Conservation (phyloP, 2,888 invertebrate genomes). For the Apodemia zela region DNA sequence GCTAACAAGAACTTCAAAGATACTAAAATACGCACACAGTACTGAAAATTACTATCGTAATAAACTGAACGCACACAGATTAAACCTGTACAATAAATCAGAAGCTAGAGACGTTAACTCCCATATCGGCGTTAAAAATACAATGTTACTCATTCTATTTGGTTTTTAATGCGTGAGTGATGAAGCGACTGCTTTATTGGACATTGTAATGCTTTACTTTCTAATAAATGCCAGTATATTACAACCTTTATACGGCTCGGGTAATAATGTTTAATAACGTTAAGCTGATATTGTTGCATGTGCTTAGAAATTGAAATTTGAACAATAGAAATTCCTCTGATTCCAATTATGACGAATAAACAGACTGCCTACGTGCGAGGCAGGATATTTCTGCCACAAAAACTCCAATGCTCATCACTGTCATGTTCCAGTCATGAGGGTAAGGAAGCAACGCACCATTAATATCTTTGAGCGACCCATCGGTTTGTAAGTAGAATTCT, state of each 20-base stretch:
- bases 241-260: conserved; percentile 6
- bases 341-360: too few relatives aligned
- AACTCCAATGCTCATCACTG: too few relatives aligned
- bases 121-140: conserved; percentile 21
- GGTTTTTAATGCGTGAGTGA: conserved; percentile 33
- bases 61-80: conserved; percentile 11
- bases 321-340: too few relatives aligned
- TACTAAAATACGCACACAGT: conserved; percentile 12
- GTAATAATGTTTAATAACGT: not conserved
- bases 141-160: conserved; percentile 34
- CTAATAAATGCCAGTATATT: conserved; percentile 10
- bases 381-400: too few relatives aligned
- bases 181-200: conserved; percentile 28
- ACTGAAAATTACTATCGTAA: conserved; percentile 2
- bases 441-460: too few relatives aligned
- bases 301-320: not conserved
- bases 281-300: conserved; percentile 2
- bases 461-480: too few relatives aligned
- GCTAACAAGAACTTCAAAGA: conserved; percentile 6
- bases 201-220: conserved; percentile 15
- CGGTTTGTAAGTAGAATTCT: too few relatives aligned
- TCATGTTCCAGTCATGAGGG: too few relatives aligned
- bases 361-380: too few relatives aligned
- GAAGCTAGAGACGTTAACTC: conserved; percentile 18
- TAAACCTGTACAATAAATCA: conserved; percentile 5